Conservation (phyloP, 2,113 vertebrate species). For the Pelvicachromis taeniatus region DNA sequence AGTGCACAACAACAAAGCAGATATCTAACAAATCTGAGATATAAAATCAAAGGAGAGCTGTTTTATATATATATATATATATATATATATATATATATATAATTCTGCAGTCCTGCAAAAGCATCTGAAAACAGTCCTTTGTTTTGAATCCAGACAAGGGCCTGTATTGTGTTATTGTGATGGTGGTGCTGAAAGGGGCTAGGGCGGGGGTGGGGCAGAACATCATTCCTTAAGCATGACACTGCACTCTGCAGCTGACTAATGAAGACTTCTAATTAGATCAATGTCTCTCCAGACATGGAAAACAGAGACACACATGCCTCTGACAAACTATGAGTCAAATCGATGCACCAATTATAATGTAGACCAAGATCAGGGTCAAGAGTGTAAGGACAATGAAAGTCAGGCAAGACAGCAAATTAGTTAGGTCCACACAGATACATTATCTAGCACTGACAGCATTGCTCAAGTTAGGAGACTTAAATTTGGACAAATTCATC, state of each 20-base stretch:
- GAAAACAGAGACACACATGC: conserved; percentile 48
- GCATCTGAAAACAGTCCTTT: conserved; percentile 39
- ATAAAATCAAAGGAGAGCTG: not conserved
- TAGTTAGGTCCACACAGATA: conserved; percentile 4
- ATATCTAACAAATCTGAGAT: not conserved
- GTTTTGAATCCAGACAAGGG: conserved; percentile 54
- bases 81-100: too few species aligned
- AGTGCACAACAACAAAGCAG: not conserved
- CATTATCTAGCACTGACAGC: not conserved
- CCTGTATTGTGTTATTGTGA: conserved; percentile 36
- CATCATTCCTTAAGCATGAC: conserved; percentile 65
- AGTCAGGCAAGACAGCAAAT: conserved; percentile 35
- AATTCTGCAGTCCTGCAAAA: not conserved
- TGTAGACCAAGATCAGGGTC: conserved; percentile 32
- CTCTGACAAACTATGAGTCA: conserved; percentile 41
- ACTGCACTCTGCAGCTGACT: conserved; percentile 57
- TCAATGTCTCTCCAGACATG: conserved; percentile 55
- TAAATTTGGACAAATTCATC: not conserved
- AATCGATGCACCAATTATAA: conserved; percentile 62
- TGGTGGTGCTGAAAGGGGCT: not conserved
- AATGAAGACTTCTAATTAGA: conserved; percentile 71
- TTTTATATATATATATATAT: not conserved
- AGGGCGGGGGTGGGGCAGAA: not conserved
- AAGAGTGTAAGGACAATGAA: conserved; percentile 52
- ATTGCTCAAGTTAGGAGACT: not conserved